Percentiles rank a stretch among this genome's conserved stretches.
phyloP scores from a whole-genome alignment of 2,888 invertebrate genomes.

The Synanthedon myopaeformis region DNA sequence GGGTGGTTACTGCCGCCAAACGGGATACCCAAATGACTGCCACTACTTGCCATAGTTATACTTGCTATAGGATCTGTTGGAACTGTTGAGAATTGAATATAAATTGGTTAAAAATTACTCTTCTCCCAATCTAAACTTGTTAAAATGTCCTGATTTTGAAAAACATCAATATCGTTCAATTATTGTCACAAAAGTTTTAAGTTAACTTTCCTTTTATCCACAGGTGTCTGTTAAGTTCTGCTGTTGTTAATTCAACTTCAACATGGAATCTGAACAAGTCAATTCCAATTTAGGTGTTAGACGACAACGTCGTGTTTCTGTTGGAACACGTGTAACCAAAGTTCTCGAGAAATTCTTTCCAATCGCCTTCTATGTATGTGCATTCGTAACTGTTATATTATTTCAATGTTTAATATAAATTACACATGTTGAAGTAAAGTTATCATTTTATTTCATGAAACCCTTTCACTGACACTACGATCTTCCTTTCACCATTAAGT shows the following conservation, averaged over 20 bases:
- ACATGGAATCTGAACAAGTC: slow-evolving; percentile 20
- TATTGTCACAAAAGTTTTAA: too few species aligned
- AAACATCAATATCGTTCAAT: too few species aligned
- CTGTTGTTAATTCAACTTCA: background rate
- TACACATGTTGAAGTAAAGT: slow-evolving; percentile 15
- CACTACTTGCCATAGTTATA: too few species aligned
- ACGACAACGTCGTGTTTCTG: slow-evolving; percentile 4
- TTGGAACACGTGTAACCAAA: slow-evolving; percentile 11
- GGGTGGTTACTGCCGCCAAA: too few species aligned
- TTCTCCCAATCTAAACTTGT: too few species aligned
- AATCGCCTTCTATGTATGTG: slow-evolving; percentile 36
- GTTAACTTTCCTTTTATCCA: too few species aligned
- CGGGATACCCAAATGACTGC: too few species aligned
- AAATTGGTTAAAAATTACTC: too few species aligned
- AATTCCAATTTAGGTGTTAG: background rate
- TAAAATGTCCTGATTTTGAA: too few species aligned
- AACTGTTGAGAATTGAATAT: too few species aligned
- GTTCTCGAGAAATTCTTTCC: slow-evolving; percentile 49
- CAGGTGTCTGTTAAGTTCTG: slow-evolving; percentile 47
- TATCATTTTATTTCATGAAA: slow-evolving; percentile 10
- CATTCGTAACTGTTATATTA: slow-evolving; percentile 45
- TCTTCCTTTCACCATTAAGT: too few species aligned
- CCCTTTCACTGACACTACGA: background rate
- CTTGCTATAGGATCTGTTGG: too few species aligned
- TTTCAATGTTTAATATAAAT: slow-evolving; percentile 45